phyloP scores from a whole-genome alignment of 2,797 vertebrate genomes.

The Syndactyla subalaris region DNA sequence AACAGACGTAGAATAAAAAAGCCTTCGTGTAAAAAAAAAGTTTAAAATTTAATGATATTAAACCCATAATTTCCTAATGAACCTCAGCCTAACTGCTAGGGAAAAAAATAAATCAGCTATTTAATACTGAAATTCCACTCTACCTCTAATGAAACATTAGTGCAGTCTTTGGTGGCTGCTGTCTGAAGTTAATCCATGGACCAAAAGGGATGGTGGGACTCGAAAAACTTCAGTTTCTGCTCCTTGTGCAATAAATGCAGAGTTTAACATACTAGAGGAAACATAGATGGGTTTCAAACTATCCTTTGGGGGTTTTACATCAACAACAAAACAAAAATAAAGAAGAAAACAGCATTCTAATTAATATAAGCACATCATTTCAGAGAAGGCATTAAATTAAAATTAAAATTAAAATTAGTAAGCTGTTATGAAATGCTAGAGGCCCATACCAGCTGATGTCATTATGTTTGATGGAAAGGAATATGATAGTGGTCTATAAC shows the following conservation, averaged over 20 bases:
- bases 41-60: not conserved
- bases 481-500: not conserved
- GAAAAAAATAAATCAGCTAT: accelerated
- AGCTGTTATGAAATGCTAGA: not conserved
- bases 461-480: not conserved
- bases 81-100: not conserved
- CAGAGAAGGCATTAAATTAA: not conserved
- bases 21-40: accelerated
- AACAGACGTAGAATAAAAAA: not conserved
- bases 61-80: not conserved
- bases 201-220: not conserved
- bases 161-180: not conserved
- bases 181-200: not conserved
- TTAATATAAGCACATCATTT: not conserved
- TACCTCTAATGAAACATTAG: not conserved
- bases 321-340: not conserved
- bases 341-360: not conserved
- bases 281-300: not conserved
- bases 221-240: not conserved
- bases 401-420: not conserved
- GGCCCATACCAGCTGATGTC: accelerated
- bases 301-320: not conserved
- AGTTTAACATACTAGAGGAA: not conserved
- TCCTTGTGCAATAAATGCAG: not conserved
- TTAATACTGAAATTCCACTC: not conserved